phyloP scores from a whole-genome alignment of 2,888 invertebrate genomes.

The Trichopria drosophilae region DNA sequence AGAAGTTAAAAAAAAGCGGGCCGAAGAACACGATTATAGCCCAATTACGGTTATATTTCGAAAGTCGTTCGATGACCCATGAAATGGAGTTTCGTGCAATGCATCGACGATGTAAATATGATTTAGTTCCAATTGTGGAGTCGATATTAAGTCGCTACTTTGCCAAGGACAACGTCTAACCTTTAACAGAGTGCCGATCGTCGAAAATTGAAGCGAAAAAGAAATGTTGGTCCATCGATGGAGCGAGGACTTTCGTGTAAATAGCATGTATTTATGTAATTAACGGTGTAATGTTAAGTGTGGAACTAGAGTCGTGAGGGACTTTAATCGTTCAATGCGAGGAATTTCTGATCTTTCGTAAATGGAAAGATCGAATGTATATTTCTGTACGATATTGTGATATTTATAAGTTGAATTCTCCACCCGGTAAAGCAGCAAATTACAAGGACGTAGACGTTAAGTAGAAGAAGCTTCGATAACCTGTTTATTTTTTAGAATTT shows the following conservation, averaged over 20 bases:
- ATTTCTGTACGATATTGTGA: constrained; percentile 56
- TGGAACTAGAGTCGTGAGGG: constrained; percentile 18
- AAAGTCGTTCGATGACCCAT: constrained; percentile 49
- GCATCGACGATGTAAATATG: no score
- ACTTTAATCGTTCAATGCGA: constrained; percentile 21
- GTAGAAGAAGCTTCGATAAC: no score
- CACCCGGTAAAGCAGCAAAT: no score
- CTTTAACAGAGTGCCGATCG: no score
- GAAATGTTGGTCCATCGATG: neutral
- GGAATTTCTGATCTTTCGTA: constrained; percentile 8
- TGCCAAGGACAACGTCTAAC: no score
- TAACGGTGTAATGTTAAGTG: constrained; percentile 44
- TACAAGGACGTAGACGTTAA: no score
- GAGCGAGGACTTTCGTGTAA: constrained; percentile 44
- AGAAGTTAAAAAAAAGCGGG: constrained; percentile 43
- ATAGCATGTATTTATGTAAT: constrained; percentile 58
- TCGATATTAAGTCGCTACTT: no score
- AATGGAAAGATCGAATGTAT: constrained; percentile 41
- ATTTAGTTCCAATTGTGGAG: no score
- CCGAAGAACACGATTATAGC: constrained; percentile 54
- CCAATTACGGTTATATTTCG: constrained; percentile 49
- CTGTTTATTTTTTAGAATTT: no score
- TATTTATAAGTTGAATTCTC: constrained; percentile 55
- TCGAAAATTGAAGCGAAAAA: neutral
- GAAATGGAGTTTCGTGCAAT: no score